Evolutionary conservation across 2,113 vertebrate genomes (phyloP), one percentile per base, ranked within the genome.

Genomic region (Zootoca vivipara): DNA sequence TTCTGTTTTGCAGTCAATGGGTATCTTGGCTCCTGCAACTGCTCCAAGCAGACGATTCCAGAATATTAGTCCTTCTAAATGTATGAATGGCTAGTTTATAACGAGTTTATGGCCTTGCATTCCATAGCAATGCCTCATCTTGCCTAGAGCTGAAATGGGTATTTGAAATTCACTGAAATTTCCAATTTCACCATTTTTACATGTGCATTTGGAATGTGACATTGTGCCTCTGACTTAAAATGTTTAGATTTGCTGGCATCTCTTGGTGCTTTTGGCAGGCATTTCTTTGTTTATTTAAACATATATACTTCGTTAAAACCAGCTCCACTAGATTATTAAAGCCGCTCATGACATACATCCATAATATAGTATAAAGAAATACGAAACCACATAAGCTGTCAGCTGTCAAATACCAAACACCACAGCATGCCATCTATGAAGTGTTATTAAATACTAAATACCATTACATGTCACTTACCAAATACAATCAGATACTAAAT

Each of bases 111-210:
- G 58, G 58, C 46, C 80, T 82, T 56, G 72, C 72, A 77, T 82
- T 83, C 58, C 38, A 65, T 82, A 75, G 70, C 70, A 52, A 70
- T 65, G 70, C 58, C 72, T 77, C 58, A 40, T 88, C 80, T 82
- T 83, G 87, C 79, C 70, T 87, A 81, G 80, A 82, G 79, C 70
- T 75, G 79, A 82, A 75, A 74, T 87, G 79, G 79, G 73, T 88
- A 77, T 65, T 75, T 88, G 79, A 88, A 83, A 88, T 83, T 46
- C 79, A 74, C 24, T 46, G 79, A 82, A 83, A 83, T 83, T 82
- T 82, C 79, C 78, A 82, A 58, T 87, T n/a, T 82, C 72, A 64
- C 79, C 78, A 42, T 64, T 75, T 64, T 64, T n/a, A 35, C 52
- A n/a, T 80, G 80, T 82, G 86, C 58, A 82, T 75, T 42, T 82